A percentile compares a stretch with the other conserved stretches of the same genome.
These are phyloP conservation scores for Ormyrus thymus DNA, from an alignment of 2,888 invertebrate genomes.

Conservation along the genomic window DNA sequence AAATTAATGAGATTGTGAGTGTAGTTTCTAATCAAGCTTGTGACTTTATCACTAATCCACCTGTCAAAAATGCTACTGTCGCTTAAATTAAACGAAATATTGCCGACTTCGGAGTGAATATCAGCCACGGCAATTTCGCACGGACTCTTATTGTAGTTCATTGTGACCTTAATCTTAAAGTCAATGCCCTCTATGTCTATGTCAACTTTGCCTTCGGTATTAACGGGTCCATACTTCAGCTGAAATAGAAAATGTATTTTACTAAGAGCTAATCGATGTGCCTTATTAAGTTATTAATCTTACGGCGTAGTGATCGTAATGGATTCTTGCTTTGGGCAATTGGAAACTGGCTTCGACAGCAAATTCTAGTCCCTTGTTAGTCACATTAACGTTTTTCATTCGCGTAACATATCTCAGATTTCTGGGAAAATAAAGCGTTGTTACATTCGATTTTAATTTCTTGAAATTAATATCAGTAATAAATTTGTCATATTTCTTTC, in stretches of 20 bases:
- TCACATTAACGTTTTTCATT: slow-evolving; percentile 55
- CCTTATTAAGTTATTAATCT: background rate
- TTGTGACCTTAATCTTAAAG: slow-evolving; percentile 48
- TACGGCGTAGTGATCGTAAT: slow-evolving; percentile 59
- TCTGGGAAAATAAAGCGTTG: slow-evolving; percentile 41
- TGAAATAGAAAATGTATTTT: slow-evolving; percentile 34
- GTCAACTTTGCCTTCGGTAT: slow-evolving; percentile 51
- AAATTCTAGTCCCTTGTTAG: slow-evolving; percentile 53
- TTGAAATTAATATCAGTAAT: too few relatives aligned
- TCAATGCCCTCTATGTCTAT: slow-evolving; percentile 53
- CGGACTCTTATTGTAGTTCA: slow-evolving; percentile 54
- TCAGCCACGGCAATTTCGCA: background rate
- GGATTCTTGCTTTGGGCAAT: slow-evolving; percentile 52
- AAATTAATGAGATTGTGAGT: background rate
- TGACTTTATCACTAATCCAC: background rate
- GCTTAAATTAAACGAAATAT: slow-evolving; percentile 8
- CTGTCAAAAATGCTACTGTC: background rate
- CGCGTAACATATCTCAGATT: slow-evolving; percentile 58
- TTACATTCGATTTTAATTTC: too few relatives aligned
- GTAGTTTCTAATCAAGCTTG: background rate
- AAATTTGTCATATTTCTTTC: too few relatives aligned
- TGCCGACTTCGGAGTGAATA: slow-evolving; percentile 4
- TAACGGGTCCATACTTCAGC: slow-evolving; percentile 54
- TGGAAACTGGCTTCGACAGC: slow-evolving; percentile 54
- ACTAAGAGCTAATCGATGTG: background rate